Base-by-base conservation (phyloP, 2,888 invertebrate species). In the Nemotelus pantherinus region DNA sequence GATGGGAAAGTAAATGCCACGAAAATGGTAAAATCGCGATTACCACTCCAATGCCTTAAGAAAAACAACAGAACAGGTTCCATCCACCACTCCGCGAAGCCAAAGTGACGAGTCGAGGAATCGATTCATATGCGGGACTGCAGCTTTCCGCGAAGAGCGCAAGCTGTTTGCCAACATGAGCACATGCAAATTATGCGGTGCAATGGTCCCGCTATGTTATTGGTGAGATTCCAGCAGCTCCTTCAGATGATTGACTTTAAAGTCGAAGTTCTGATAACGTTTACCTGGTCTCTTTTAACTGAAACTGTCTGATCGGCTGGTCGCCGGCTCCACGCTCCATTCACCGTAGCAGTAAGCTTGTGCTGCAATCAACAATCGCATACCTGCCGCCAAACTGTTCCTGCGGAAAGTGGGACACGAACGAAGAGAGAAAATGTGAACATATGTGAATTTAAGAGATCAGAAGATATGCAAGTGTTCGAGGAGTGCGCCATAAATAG, bases 21-120 rank as follows among this genome's bases (percentile, higher is more conserved):
- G 50, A 53, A 57, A 63, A 74, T 74, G 74, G 57, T 74, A 60
- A 55, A 68, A 68, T 53, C 39, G 45, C 58, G 5, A 45, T 39
- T n/a, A 53, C 58, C 39, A 5, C 63, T 4, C 3, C 41, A 41
- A 9, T 3, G 63, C 63, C 41, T 43, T 45, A 72, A 45, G 48
- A 72, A 72, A 10, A 57, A 25, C 25, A 45, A 45, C 47, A 45
- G 10, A 74, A 74, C 74, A 63, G 74, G 74, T 74, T 74, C 50
- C 48, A 10, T 63, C 63, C 63, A 63, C 63, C 39, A 48, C 53
- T 70, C 25, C 25, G 50, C 47, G 41, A 45, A 57, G 45, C 10
- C 39, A 9, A 48, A 50, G n/a, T 10, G 68, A 47, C 68, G 39
- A 50, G 50, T n/a, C 53, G 68, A 6, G 25, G 50, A 39, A 50